Base-by-base conservation (phyloP, 2,113 vertebrate genomes). In the Engystomops pustulosus region DNA sequence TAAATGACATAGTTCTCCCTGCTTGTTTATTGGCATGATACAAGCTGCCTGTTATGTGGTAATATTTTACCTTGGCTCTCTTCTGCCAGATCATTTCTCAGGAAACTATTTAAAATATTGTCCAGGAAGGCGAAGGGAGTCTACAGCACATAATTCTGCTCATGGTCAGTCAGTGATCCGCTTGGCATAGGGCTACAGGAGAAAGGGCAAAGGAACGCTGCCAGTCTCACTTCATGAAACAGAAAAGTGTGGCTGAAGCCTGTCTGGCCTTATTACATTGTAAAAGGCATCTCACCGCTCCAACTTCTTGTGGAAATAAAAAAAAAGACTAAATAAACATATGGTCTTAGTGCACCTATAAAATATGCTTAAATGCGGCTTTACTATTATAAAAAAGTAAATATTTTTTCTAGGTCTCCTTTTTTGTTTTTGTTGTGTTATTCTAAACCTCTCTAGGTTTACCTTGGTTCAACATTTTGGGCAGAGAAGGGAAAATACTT, bases 101-200 rank as follows among this genome's bases (percentile, higher is more conserved):
- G 9, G 58, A 38, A 87, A 38, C 53, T n/a, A 25, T 79, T 72
- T 53, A 17, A 45, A 58, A 68, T 84, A 44, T 30, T 36, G 36
- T 38, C 53, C 3, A 84, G 72, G 60, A 80, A 79, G 82, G 79
- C 14, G 20, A 80, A 41, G n/a, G 70, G 4, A 79, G 34, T 15
- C 70, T 69, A 60, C 11, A 55, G 32, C 32, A 78, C 79, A 75
- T 15, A 84, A 60, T 18, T 87, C 83, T 86, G 76, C 82, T 85
- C 18, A 60, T 30, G 34, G 41, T 79, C 53, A 45, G 17, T 55
- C 34, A 32, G 62, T 58, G 55, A 70, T 53, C 45, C 34, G 45
- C 65, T 47, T 81, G 79, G 65, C 65, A 34, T 25, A 6, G 25
- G n/a, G 18, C 14, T 25, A 27, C 8, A 4, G 10, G 2, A 58